Base-by-base conservation (phyloP, 2,888 invertebrate species). In the Yponomeuta plumbellus region DNA sequence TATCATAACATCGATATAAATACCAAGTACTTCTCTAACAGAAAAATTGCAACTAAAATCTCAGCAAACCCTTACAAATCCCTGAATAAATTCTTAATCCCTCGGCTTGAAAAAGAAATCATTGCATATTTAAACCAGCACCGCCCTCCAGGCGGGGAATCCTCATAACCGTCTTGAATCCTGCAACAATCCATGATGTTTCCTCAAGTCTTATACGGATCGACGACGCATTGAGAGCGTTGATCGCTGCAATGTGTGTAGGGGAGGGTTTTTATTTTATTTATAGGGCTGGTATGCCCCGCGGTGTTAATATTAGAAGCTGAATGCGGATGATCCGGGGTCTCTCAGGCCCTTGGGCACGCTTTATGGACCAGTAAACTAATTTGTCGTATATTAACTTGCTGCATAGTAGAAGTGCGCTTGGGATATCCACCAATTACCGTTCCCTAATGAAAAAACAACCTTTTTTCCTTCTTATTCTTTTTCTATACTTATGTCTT, bases 221-320 rank as follows among this genome's bases (percentile, higher is more conserved):
- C 10, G 13, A 13, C 11, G 13, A 44, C 44, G 11, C 13, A 13
- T 6, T 44, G 13, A 44, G 10, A 11, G 10, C 11, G 3, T 44
- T 13, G 13, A 44, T 44, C 44, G 44, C 6, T 44, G 44, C 11
- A 44, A 44, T 44, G 44, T 44, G 13, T 44, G 4, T 44, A 44
- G 44, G 44, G 44, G 44, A 11, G 44, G 44, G 44, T 84, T 80
- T 87, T 88, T n/a, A n/a, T 84, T 88, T 88, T 89, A 86, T 86
- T 85, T 84, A 85, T 83, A 74, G 80, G 77, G 72, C 77, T 77
- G 81, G 81, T 78, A 80, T 84, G 71, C 88, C 90, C 88, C 76
- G 77, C 76, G 87, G 90, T 83, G 84, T 78, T 90, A 90, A 90
- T 90, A 90, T 90, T 2, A 84, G 84, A 71, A 79, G 79, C 83